These are phyloP conservation scores for Troides oblongomaculatus DNA, from an alignment of 2,888 invertebrate species.

Conservation along the genomic window DNA sequence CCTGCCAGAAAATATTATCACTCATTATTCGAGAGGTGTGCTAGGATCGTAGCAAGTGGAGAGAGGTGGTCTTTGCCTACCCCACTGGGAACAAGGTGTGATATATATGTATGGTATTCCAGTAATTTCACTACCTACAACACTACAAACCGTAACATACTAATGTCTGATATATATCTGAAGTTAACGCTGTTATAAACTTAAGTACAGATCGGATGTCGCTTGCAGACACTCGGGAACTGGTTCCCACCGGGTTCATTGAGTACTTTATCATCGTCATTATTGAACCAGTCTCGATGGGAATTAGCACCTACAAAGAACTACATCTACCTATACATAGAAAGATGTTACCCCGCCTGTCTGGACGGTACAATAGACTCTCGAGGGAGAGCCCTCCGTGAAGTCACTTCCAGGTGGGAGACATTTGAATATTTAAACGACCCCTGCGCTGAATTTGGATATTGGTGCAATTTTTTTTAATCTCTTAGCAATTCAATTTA, in stretches of 20 bases:
- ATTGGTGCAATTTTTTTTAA: slow-evolving; percentile 32
- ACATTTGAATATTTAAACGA: slow-evolving; percentile 65
- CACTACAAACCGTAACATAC: too few relatives aligned
- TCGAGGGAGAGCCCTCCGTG: slow-evolving; percentile 45
- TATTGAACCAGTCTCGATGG: slow-evolving; percentile 30
- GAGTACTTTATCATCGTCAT: slow-evolving; percentile 10
- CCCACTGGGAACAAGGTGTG: too few relatives aligned
- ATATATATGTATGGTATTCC: too few relatives aligned
- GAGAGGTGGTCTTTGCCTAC: too few relatives aligned
- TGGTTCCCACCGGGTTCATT: background rate
- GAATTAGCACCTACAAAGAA: slow-evolving; percentile 28
- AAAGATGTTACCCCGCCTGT: slow-evolving; percentile 45
- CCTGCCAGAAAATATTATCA: too few relatives aligned
- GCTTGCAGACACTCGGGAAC: background rate
- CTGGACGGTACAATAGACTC: slow-evolving; percentile 65
- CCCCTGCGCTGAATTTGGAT: slow-evolving; percentile 40
- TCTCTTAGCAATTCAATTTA: background rate
- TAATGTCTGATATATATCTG: background rate
- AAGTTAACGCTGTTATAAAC: background rate
- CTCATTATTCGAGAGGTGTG: too few relatives aligned
- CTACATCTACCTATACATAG: slow-evolving; percentile 29
- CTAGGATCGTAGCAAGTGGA: too few relatives aligned
- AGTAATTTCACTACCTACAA: too few relatives aligned
- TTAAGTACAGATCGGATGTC: background rate
- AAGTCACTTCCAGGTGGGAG: slow-evolving; percentile 73